Evolutionary conservation across 2,113 vertebrate genomes (phyloP), one percentile per base, ranked within the genome.

Genomic region (Rissa tridactyla): DNA sequence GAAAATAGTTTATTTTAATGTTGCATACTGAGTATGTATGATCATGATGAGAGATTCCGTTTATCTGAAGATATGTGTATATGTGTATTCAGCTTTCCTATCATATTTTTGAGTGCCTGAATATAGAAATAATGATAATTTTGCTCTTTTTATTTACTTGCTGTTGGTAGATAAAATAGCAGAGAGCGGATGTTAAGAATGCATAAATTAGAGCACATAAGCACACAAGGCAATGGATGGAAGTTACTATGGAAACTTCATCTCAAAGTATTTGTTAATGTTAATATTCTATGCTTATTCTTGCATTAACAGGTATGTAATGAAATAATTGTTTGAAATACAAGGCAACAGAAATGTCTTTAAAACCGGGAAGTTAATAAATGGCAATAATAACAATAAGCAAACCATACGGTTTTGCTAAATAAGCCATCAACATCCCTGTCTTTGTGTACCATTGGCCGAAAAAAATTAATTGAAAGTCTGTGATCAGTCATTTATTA

Each of bases 221-320:
- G 20, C 29, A 30, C 57, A 40, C 12, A 68, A 79, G 20, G 40
- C 40, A 42, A 64, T 47, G 36, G 62, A 42, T 66, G 20, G 65
- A 88, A 68, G 83, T 95, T 89, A 75, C 91, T 76, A 52, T 87
- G 65, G 77, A 91, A 95, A 92, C 55, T 94, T 71, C 51, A 66
- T 1, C 25, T 58, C 40, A 9, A 86, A 75, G 38, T 90, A n/a
- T 82, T 91, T 79, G 22, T 81, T 57, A 44, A 26, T 3, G 5
- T 73, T 93, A 72, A 69, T 92, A 76, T 89, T 84, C 15, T 32
- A 19, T 2, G 2, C 15, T 92, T 95, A 71, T 40, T 90, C 17
- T 68, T 68, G 18, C 18, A n/a, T 78, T 90, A 84, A 78, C 72
- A 71, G 11, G 5, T 71, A 15, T 73, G 32, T 42, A 90, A 79